A percentile compares a stretch with the other conserved stretches of the same genome.
Evolutionary conservation across 1,140 invertebrate genomes (phyloP).

Genomic region (Heliconius himera): DNA sequence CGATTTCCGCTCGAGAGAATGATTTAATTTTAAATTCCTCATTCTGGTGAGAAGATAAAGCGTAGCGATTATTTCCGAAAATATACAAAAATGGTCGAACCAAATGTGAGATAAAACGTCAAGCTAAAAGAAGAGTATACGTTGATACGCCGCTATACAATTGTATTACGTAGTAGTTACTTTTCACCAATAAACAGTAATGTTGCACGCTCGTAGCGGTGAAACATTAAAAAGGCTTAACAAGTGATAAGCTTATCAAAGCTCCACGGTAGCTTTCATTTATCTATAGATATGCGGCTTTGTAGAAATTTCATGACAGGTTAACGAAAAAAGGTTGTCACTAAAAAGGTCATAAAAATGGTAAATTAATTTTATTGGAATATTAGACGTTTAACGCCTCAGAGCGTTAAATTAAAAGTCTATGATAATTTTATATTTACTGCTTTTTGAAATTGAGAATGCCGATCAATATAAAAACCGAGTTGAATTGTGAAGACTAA

Average conservation of each 20-base stretch:
- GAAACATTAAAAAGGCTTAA: constrained; percentile 24
- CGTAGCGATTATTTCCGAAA: too few relatives aligned
- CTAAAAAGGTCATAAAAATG: not conserved
- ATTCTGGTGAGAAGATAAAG: too few relatives aligned
- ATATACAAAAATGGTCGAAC: too few relatives aligned
- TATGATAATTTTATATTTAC: not conserved
- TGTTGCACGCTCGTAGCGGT: not conserved
- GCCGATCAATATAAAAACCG: too few relatives aligned
- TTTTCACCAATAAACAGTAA: not conserved
- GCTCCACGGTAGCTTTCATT: constrained; percentile 41
- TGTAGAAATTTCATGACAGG: not conserved
- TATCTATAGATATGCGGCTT: constrained; percentile 11
- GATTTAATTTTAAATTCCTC: too few relatives aligned
- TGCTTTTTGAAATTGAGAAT: not conserved
- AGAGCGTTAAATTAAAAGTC: not conserved
- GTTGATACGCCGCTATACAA: not conserved
- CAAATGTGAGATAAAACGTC: too few relatives aligned
- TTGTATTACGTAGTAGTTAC: not conserved
- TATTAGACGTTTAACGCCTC: not conserved
- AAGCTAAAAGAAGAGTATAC: not conserved
- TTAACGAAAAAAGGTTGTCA: not conserved
- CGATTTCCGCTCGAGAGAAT: too few relatives aligned
- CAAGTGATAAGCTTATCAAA: constrained; percentile 61
- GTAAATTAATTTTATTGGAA: not conserved
- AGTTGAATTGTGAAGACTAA: too few relatives aligned